Conservation (phyloP, 2,797 vertebrate species). For the Amblyraja radiata region DNA sequence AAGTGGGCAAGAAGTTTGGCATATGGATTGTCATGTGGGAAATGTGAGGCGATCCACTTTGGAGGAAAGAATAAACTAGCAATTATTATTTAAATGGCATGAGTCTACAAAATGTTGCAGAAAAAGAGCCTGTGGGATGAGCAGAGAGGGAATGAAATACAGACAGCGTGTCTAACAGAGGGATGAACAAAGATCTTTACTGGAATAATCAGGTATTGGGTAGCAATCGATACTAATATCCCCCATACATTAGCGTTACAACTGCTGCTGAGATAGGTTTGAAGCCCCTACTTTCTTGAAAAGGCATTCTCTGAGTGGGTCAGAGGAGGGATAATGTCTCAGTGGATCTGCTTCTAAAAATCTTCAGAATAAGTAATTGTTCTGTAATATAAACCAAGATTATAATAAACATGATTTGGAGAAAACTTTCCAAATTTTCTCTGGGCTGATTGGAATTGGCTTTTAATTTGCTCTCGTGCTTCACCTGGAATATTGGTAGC, state of each 20-base stretch:
- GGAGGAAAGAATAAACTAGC: too few relatives aligned
- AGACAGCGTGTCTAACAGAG: too few relatives aligned
- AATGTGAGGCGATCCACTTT: too few relatives aligned
- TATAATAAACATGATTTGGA: background rate
- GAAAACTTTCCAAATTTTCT: background rate
- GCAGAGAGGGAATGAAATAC: too few relatives aligned
- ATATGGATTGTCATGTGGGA: too few relatives aligned
- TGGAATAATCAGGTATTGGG: too few relatives aligned
- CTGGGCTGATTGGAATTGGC: background rate
- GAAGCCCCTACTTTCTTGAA: background rate
- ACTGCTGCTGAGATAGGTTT: background rate
- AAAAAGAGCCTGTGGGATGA: too few relatives aligned
- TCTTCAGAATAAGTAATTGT: background rate
- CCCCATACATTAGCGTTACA: background rate
- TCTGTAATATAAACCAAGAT: background rate
- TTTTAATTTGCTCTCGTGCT: background rate
- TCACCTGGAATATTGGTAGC: background rate
- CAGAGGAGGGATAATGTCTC: background rate
- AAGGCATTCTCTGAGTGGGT: background rate
- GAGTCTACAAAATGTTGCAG: too few relatives aligned
- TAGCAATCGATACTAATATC: background rate
- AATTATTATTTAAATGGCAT: too few relatives aligned
- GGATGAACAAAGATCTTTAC: too few relatives aligned
- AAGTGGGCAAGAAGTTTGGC: too few relatives aligned
- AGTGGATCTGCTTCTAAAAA: background rate